A percentile compares a stretch with the other conserved stretches of the same genome.
Conservation (phyloP, 2,888 invertebrate species). For the Cryptocephalus primarius region DNA sequence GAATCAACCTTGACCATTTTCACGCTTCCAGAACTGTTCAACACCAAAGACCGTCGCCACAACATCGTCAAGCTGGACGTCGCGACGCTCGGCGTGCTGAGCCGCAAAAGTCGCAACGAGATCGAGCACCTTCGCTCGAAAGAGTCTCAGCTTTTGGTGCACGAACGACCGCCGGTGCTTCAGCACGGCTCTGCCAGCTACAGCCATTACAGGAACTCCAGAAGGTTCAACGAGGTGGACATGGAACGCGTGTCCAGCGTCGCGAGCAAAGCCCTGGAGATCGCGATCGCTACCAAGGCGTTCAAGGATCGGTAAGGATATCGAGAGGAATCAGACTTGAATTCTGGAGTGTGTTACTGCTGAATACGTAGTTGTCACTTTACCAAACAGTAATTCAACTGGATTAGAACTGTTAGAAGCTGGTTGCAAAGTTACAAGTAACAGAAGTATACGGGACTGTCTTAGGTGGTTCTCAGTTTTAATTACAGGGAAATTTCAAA, state of each 20-base stretch:
- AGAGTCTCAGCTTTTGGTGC: conserved; percentile 27
- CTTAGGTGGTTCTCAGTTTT: too few relatives aligned
- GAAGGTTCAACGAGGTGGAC: conserved; percentile 30
- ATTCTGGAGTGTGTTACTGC: too few relatives aligned
- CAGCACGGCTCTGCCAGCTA: conserved; percentile 34
- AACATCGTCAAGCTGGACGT: conserved; percentile 17
- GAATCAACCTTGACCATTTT: background rate
- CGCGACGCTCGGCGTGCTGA: conserved; percentile 17
- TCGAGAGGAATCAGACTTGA: background rate
- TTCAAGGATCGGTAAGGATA: conserved; percentile 37
- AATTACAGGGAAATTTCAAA: too few relatives aligned
- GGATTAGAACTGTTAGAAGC: too few relatives aligned
- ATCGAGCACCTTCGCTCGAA: conserved; percentile 34
- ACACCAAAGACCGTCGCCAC: conserved; percentile 14
- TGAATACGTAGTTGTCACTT: too few relatives aligned
- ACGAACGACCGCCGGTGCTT: conserved; percentile 31
- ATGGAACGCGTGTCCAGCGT: conserved; percentile 35
- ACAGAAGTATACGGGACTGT: too few relatives aligned
- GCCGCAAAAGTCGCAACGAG: conserved; percentile 26
- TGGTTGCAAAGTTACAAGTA: too few relatives aligned
- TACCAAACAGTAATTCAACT: too few relatives aligned
- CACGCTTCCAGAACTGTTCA: conserved; percentile 6
- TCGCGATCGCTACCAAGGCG: conserved; percentile 41
- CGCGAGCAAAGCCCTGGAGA: conserved; percentile 40
- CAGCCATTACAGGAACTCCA: conserved; percentile 34